These are phyloP conservation scores for Erebia palarica DNA, from an alignment of 2,888 invertebrate genomes.

Conservation along the genomic window DNA sequence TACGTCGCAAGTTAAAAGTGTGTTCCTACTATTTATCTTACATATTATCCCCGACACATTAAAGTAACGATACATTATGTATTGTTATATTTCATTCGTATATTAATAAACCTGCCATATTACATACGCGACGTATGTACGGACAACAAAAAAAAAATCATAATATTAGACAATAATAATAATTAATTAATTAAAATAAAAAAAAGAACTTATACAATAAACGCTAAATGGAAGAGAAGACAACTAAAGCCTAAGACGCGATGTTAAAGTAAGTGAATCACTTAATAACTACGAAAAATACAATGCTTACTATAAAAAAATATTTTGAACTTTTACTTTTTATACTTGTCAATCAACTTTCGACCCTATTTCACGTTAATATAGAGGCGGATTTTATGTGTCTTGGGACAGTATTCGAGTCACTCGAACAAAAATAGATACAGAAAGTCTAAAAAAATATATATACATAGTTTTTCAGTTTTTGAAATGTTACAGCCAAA, in stretches of 20 bases:
- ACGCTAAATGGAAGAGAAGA: constrained; percentile 77
- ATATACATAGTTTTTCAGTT: too few relatives aligned
- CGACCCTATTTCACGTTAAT: background rate
- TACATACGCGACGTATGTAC: constrained; percentile 37
- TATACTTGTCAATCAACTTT: constrained; percentile 35
- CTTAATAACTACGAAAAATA: constrained; percentile 52
- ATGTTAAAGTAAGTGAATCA: constrained; percentile 45
- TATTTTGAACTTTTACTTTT: constrained; percentile 53
- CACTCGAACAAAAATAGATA: too few relatives aligned
- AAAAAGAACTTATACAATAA: constrained; percentile 71
- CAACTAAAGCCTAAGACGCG: constrained; percentile 69
- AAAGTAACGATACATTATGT: background rate
- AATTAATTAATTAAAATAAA: constrained; percentile 48
- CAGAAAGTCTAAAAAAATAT: too few relatives aligned
- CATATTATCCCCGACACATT: background rate
- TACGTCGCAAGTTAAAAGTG: background rate
- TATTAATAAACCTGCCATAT: constrained; percentile 20
- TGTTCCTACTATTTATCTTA: background rate
- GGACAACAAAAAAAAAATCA: constrained; percentile 66
- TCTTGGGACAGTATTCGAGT: background rate
- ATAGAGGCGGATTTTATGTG: constrained; percentile 2
- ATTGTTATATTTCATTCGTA: constrained; percentile 6
- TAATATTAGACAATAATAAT: constrained; percentile 55
- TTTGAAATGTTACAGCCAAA: too few relatives aligned
- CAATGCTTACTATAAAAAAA: constrained; percentile 55